Evolutionary conservation across 2,113 vertebrate genomes (phyloP).

Genomic region (Ondatra zibethicus): DNA sequence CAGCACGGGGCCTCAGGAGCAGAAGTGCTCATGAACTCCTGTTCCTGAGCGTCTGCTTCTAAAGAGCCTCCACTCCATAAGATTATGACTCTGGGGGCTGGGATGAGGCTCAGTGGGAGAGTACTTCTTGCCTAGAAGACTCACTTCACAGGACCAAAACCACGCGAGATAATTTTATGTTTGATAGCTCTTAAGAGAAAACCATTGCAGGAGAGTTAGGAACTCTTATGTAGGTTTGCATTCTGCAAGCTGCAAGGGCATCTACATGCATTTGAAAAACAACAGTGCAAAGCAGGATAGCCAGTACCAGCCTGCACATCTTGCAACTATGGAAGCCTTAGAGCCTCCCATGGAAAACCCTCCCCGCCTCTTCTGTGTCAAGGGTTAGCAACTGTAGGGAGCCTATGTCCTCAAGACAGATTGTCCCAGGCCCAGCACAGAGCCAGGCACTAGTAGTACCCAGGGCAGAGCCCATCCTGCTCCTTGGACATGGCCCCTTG

Average conservation of each 20-base stretch:
- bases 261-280: neutral
- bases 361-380: neutral
- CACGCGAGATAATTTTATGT: neutral
- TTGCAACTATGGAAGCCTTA: neutral
- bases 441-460: neutral
- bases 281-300: neutral
- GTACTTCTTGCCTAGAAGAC: too few relatives aligned
- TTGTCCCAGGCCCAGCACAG: neutral
- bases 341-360: neutral
- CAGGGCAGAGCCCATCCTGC: neutral
- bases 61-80: neutral
- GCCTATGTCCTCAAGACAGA: neutral
- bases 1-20: neutral
- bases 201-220: neutral
- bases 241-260: neutral
- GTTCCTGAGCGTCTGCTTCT: neutral
- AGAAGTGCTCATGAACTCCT: rapidly evolving
- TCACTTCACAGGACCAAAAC: neutral
- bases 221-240: neutral
- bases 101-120: neutral
- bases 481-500: neutral
- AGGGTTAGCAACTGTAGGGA: neutral
- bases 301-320: rapidly evolving
- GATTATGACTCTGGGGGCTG: neutral
- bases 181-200: neutral